phyloP scores from a whole-genome alignment of 2,113 vertebrate genomes.

The Phrynosoma blainvillii region DNA sequence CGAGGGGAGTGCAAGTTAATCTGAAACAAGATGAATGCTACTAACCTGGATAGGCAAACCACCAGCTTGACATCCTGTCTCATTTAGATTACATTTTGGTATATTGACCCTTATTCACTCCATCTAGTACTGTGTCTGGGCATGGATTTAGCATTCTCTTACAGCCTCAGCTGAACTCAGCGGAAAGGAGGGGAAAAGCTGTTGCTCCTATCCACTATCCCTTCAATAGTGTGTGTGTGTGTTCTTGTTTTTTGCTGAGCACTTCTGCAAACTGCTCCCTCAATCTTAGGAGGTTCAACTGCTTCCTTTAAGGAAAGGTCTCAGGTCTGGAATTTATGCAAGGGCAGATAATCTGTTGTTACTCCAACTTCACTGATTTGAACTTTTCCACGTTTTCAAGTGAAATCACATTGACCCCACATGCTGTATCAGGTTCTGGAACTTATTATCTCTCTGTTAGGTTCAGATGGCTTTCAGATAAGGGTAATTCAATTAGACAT shows the following conservation, averaged over 20 bases:
- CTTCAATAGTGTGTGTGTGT: no score
- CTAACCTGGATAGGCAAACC: neutral
- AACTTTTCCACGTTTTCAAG: constrained; percentile 72
- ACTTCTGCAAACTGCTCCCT: neutral
- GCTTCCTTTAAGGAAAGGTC: constrained; percentile 25
- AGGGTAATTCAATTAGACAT: constrained; percentile 82
- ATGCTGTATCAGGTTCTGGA: constrained; percentile 80
- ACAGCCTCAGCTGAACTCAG: neutral
- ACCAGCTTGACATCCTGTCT: neutral
- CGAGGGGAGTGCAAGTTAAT: neutral
- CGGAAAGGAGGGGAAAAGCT: neutral
- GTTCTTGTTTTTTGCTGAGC: no score
- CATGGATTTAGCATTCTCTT: neutral
- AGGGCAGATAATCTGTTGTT: constrained; percentile 66
- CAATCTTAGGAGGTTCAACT: neutral
- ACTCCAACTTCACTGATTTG: constrained; percentile 76
- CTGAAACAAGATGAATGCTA: neutral
- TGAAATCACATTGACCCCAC: constrained; percentile 78
- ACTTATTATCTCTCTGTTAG: constrained; percentile 84
- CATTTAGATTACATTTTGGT: neutral
- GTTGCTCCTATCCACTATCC: no score
- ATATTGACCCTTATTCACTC: neutral
- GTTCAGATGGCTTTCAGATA: constrained; percentile 81
- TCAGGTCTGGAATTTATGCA: constrained; percentile 65
- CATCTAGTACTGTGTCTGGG: neutral